These are phyloP conservation scores for Salmo trutta DNA, from an alignment of 2,797 vertebrate genomes.

Conservation along the genomic window DNA sequence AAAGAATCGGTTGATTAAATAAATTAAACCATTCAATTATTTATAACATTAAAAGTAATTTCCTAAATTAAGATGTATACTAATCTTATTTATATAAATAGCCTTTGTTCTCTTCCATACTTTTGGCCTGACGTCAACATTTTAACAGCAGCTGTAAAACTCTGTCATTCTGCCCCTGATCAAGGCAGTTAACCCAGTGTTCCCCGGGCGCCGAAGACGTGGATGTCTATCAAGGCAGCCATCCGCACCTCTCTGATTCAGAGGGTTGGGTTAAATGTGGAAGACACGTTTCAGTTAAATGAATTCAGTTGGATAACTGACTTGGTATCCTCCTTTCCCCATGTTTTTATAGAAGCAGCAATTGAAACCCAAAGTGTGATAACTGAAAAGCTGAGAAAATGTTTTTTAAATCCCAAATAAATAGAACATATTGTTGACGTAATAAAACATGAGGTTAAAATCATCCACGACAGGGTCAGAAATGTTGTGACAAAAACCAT, in stretches of 20 bases:
- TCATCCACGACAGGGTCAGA: too few relatives aligned
- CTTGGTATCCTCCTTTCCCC: too few relatives aligned
- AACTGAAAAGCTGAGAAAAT: neutral
- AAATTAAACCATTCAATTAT: slow-evolving; percentile 46
- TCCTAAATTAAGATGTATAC: slow-evolving; percentile 46
- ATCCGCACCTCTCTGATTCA: too few relatives aligned
- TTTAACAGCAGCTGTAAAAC: slow-evolving; percentile 10
- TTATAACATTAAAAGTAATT: slow-evolving; percentile 39
- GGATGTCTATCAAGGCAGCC: too few relatives aligned
- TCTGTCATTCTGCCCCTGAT: neutral
- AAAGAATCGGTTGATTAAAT: slow-evolving; percentile 14
- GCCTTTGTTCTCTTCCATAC: slow-evolving; percentile 11
- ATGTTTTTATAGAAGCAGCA: slow-evolving; percentile 12
- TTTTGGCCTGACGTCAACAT: slow-evolving; percentile 29
- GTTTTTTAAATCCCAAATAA: neutral
- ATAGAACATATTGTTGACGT: neutral
- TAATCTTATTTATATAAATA: slow-evolving; percentile 30
- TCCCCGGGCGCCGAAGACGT: too few relatives aligned
- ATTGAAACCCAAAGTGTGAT: neutral
- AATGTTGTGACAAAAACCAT: too few relatives aligned
- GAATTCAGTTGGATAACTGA: neutral
- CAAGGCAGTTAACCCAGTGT: slow-evolving; percentile 6
- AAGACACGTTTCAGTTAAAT: neutral
- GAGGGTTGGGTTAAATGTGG: neutral
- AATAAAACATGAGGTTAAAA: neutral